Conservation (phyloP, 2,113 vertebrate genomes). For the Cochlearius cochlearius region DNA sequence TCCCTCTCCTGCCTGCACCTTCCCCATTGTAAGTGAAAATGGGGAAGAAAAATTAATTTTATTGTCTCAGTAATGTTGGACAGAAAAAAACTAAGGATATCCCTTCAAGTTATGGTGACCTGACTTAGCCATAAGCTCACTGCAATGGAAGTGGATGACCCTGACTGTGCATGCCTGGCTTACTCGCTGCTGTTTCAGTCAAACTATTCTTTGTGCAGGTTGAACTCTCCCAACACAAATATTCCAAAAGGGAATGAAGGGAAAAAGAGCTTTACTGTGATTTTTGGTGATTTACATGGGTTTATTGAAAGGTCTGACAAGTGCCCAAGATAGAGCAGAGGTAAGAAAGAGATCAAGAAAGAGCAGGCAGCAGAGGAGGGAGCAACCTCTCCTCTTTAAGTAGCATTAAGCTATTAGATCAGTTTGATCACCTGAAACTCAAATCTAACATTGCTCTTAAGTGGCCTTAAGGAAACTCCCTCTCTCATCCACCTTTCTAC, state of each 20-base stretch:
- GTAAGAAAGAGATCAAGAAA: background rate
- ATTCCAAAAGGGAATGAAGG: background rate
- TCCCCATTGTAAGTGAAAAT: background rate
- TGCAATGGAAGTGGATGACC: rapidly evolving
- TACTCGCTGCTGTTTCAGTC: background rate
- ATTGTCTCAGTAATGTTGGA: background rate
- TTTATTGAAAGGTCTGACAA: background rate
- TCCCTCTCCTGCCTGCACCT: background rate
- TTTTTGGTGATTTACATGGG: background rate
- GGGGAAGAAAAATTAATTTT: background rate
- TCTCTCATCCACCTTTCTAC: background rate
- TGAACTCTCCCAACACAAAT: background rate
- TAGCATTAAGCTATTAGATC: background rate
- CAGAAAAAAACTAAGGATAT: background rate
- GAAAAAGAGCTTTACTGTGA: background rate
- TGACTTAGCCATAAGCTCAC: background rate
- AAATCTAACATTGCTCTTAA: background rate
- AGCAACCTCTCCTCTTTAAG: background rate
- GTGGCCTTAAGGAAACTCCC: background rate
- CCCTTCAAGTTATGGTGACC: background rate
- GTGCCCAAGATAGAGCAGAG: background rate
- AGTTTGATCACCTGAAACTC: background rate
- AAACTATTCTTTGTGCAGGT: background rate
- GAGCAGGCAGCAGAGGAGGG: background rate
- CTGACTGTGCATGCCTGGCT: background rate